Percentiles rank a stretch among this genome's conserved stretches.
Evolutionary conservation across 92 coral and sea anemone genomes (phyloP).

Genomic region (Porites lobata): DNA sequence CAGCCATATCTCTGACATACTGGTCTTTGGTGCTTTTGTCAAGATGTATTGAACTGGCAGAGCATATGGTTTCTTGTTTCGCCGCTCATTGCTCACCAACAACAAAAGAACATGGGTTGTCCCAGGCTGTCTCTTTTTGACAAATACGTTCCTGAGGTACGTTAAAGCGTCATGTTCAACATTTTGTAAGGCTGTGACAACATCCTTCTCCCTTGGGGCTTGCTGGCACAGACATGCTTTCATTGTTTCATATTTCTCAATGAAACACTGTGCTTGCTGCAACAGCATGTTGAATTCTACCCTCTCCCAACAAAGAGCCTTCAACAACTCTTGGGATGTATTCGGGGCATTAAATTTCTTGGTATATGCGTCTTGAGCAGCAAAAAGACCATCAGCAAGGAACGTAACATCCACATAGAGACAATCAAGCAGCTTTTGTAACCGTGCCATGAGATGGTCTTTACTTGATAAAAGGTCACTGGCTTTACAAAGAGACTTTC

Average conservation of each 20-base stretch:
- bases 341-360: slow-evolving; percentile 49
- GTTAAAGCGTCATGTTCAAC: too few relatives aligned
- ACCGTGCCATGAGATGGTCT: neutral
- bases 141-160: too few relatives aligned
- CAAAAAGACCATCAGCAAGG: slow-evolving; percentile 32
- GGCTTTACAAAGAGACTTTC: too few relatives aligned
- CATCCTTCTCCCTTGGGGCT: too few relatives aligned
- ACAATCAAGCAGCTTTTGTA: neutral
- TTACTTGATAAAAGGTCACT: neutral
- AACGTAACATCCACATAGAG: slow-evolving; percentile 30
- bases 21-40: slow-evolving; percentile 51
- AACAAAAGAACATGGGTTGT: slow-evolving; percentile 67
- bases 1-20: slow-evolving; percentile 54
- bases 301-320: slow-evolving; percentile 51
- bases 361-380: slow-evolving; percentile 13
- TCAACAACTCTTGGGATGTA: slow-evolving; percentile 32
- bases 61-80: slow-evolving; percentile 56
- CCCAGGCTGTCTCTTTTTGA: slow-evolving; percentile 67
- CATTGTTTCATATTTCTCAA: slow-evolving; percentile 14
- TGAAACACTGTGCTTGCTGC: slow-evolving; percentile 35
- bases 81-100: slow-evolving; percentile 53
- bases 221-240: neutral
- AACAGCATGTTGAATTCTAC: slow-evolving; percentile 57
- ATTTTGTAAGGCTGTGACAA: slow-evolving; percentile 4
- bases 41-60: slow-evolving; percentile 73